Conservation (phyloP, 2,888 invertebrate species). For the Hedychridium roseum region DNA sequence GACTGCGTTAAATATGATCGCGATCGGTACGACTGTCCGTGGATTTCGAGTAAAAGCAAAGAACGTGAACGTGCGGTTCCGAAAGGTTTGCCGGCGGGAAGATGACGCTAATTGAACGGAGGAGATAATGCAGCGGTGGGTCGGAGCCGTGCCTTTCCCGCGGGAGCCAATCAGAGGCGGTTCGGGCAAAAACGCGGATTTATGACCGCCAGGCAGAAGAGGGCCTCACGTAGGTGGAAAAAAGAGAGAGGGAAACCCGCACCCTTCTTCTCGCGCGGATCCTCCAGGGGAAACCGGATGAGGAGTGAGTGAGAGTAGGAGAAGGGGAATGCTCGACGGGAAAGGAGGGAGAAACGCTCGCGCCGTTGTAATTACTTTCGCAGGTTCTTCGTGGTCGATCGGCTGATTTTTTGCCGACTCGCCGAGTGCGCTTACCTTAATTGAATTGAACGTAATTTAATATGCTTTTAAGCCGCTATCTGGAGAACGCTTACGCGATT, state of each 20-base stretch:
- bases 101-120: slow-evolving; percentile 48
- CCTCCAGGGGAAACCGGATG: no score
- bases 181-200: slow-evolving; percentile 52
- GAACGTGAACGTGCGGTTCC: slow-evolving; percentile 2
- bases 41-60: not conserved
- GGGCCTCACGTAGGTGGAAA: not conserved
- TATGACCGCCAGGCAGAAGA: slow-evolving; percentile 50
- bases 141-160: slow-evolving; percentile 27
- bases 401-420: slow-evolving; percentile 47
- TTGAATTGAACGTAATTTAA: slow-evolving; percentile 61
- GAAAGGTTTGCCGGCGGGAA: slow-evolving; percentile 28
- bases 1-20: slow-evolving; percentile 6
- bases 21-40: slow-evolving; percentile 2
- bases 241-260: slow-evolving; percentile 4
- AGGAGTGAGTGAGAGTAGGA: no score
- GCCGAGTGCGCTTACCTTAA: slow-evolving; percentile 56
- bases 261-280: not conserved
- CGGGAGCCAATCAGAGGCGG: slow-evolving; percentile 50
- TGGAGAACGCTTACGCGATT: slow-evolving; percentile 27
- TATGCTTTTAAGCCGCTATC: slow-evolving; percentile 50
- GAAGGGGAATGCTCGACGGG: no score
- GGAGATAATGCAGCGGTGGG: slow-evolving; percentile 36
- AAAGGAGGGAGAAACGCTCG: slow-evolving; percentile 25
- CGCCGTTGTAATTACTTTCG: slow-evolving; percentile 55
- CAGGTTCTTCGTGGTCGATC: slow-evolving; percentile 38